Conservation (phyloP, 2,888 invertebrate species). For the Oligia strigilis region DNA sequence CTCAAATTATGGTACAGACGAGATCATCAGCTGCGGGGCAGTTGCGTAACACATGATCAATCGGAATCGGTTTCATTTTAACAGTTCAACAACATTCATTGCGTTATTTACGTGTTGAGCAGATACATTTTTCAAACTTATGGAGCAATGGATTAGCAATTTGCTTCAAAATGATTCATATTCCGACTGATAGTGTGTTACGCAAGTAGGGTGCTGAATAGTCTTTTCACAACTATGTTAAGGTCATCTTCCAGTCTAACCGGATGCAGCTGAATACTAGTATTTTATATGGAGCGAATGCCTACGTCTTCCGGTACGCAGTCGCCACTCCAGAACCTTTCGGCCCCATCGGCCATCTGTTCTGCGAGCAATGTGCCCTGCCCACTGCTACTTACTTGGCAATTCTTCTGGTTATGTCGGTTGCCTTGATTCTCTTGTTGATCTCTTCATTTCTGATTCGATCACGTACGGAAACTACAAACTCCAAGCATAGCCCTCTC, state of each 20-base stretch:
- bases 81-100: no score
- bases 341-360: neutral
- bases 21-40: neutral
- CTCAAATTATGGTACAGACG: neutral
- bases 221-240: neutral
- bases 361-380: neutral
- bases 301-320: neutral
- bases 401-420: neutral
- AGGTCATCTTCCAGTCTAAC: neutral
- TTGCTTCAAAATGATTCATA: no score
- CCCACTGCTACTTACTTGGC: neutral
- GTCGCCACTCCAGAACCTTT: neutral
- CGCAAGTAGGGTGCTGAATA: no score
- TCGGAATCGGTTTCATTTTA: no score
- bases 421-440: neutral
- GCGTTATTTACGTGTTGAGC: no score
- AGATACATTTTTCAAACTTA: no score
- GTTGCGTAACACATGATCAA: no score
- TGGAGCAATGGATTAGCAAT: no score
- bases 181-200: no score
- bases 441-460: neutral
- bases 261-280: neutral
- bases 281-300: neutral
- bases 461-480: neutral
- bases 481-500: no score